These are phyloP conservation scores for Nemotelus pantherinus DNA, from an alignment of 2,888 invertebrate genomes.

Conservation along the genomic window DNA sequence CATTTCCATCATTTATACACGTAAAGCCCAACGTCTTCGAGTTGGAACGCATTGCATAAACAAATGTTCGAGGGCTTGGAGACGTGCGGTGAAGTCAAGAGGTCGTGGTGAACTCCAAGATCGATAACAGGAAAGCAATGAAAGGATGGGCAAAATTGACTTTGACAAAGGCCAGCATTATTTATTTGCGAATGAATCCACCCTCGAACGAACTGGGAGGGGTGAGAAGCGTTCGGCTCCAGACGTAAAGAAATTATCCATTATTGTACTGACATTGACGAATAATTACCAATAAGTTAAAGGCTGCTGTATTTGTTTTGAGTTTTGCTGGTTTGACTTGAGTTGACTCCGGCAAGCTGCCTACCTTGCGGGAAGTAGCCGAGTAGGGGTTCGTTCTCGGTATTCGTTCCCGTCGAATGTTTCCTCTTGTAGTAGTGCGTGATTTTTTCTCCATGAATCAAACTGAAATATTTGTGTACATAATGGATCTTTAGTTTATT, in stretches of 20 bases:
- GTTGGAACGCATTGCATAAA: neutral
- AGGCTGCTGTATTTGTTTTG: constrained; percentile 38
- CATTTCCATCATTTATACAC: neutral
- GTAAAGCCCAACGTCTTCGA: neutral
- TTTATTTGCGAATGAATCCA: constrained; percentile 30
- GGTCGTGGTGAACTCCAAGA: neutral
- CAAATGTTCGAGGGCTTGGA: neutral
- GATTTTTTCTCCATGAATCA: no score
- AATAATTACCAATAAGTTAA: constrained; percentile 51
- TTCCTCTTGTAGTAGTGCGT: no score
- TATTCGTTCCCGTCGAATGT: no score
- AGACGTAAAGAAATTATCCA: constrained; percentile 50
- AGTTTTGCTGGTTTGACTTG: neutral
- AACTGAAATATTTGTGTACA: no score
- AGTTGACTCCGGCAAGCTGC: no score
- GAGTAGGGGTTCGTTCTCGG: no score
- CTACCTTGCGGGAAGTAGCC: no score
- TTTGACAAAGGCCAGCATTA: constrained; percentile 22
- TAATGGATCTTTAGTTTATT: no score
- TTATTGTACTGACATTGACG: constrained; percentile 50
- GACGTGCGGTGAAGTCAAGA: neutral
- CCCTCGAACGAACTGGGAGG: constrained; percentile 2
- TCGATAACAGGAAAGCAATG: constrained; percentile 17
- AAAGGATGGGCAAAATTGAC: constrained; percentile 23
- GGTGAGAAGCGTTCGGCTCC: neutral